Base-by-base conservation (phyloP, 1,140 invertebrate genomes). In the Eciton burchellii region DNA sequence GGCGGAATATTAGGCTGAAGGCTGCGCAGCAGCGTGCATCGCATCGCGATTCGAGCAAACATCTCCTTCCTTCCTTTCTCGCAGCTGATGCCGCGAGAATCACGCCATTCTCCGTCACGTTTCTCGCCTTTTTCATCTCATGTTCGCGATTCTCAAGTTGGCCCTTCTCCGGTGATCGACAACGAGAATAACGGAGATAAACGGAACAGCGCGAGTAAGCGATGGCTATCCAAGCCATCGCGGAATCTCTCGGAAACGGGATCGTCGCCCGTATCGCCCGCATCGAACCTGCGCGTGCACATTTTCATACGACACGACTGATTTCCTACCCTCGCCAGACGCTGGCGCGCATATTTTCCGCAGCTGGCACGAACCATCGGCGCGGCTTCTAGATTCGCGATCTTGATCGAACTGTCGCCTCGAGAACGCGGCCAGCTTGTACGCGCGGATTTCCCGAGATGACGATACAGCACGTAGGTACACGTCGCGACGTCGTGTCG, bases 401-500 rank as follows among this genome's bases (percentile, higher is more conserved):
- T 87, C 85, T 47, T 56, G 84, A 87, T 87, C 85, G 85, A 77
- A 66, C 29, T 49, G 63, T 82, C 70, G 70, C 54, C 63, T 45
- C 57, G 59, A 49, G 56, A 52, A 81, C 54, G 72, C 54, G 70
- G 47, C 60, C 52, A 54, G 49, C 49, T 81, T 62, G 29, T 76
- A 54, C 26, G 41, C 45, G 52, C 63, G 84, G 82, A 87, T 88
- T 87, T 86, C 76, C 63, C 54, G 76, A 85, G 79, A 83, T 82
- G 87, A 60, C 83, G 79, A 88, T 85, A 83, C 86, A 88, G 72
- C 83, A 88, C 79, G 85, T 79, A 88, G 82, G 82, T 73, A 85
- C 83, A 84, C 83, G 76, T 88, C 74, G 86, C 62, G 57, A 88
- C 85, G 81, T 84, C 87, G 84, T 88, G 85, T 89, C 77, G 82